Evolutionary conservation across 2,888 invertebrate genomes (phyloP), one percentile per base, ranked within the genome.

Genomic region (Podotricha telesiphe): DNA sequence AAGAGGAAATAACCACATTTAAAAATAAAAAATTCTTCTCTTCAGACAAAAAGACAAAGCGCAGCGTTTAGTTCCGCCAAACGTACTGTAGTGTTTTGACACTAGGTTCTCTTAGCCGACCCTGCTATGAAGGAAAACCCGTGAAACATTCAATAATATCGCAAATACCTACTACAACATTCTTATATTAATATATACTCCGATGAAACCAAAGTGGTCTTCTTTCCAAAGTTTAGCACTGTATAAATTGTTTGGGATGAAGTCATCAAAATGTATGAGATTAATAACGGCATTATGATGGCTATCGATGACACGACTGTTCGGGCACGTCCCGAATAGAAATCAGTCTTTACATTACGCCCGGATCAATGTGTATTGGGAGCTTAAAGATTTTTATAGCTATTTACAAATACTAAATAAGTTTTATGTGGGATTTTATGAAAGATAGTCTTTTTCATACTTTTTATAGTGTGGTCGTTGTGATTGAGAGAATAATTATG

Each of bases 191-290:
- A 65, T 64, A 61, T 40, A 28, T 64, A 70, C 63, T 68, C 62
- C 45, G 28, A 68, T 64, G 62, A 72, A 61, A 68, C 61, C 65
- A 55, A 70, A 67, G 62, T 19, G 50, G n/a, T n/a, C n/a, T 65
- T 71, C 69, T 71, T 72, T 70, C 53, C 65, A n/a, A 68, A 68
- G 68, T 72, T 70, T 70, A 73, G 71, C 65, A 61, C 69, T 61
- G 72, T 73, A 74, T n/a, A 75, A 77, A 76, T 76, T 77, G 77
- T 77, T 77, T 75, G 71, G 71, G 71, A 75, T 67, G 65, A 71
- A 69, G 75, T 73, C 74, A 77, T 77, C 76, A 77, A 77, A 77
- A 77, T 77, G 76, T 77, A 77, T 77, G 74, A 77, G 76, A 76
- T 75, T 77, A 77, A 73, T 77, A 77, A 77, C 71, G 72, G 72